These are phyloP conservation scores for Peromyscus maniculatus DNA, from an alignment of 2,113 vertebrate genomes.

Conservation along the genomic window DNA sequence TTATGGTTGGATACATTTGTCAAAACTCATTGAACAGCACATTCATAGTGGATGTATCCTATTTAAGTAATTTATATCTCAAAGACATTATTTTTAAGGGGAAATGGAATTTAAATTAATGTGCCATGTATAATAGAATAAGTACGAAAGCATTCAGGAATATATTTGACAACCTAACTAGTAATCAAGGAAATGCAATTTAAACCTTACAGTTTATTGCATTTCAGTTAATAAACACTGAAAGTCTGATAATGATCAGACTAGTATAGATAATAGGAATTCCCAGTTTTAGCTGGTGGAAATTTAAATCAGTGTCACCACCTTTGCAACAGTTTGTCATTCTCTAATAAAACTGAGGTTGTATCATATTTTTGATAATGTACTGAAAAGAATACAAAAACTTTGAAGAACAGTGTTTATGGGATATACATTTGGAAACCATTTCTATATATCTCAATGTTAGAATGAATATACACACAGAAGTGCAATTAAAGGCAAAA, in stretches of 20 bases:
- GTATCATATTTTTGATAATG: not conserved
- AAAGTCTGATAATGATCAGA: conserved; percentile 9
- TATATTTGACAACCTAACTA: conserved; percentile 10
- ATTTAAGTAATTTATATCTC: not conserved
- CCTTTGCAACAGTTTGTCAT: not conserved
- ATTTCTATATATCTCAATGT: not conserved
- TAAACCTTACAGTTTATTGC: not conserved
- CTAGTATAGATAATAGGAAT: not conserved
- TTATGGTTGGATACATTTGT: not conserved
- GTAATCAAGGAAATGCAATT: conserved; percentile 3
- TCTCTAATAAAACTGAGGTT: not conserved
- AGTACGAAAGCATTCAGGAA: not conserved
- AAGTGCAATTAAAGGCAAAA: not conserved
- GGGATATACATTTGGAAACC: not conserved
- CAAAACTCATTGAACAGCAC: not conserved
- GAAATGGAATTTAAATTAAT: conserved; percentile 26
- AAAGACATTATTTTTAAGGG: not conserved
- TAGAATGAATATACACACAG: not conserved
- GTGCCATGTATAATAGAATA: not conserved
- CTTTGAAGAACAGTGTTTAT: not conserved
- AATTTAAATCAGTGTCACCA: not conserved
- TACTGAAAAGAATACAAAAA: not conserved
- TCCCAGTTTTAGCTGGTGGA: not conserved
- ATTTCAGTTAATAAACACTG: not conserved
- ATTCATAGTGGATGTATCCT: not conserved